phyloP scores from a whole-genome alignment of 2,113 vertebrate species.

The Brachypteracias leptosomus region DNA sequence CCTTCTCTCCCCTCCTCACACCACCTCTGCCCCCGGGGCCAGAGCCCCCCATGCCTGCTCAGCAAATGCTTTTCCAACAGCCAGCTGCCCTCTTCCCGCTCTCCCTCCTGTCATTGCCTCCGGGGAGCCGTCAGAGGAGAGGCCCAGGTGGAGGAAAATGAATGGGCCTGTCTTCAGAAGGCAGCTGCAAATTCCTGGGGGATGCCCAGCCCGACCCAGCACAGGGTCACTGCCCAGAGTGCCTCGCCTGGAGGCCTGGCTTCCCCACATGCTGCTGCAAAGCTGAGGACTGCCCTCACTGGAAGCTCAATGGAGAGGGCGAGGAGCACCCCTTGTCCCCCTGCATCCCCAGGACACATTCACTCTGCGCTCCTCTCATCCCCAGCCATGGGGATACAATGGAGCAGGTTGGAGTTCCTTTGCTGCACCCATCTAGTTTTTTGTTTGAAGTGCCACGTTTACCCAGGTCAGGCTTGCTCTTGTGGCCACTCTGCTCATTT shows the following conservation, averaged over 20 bases:
- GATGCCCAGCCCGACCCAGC: not conserved
- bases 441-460: not conserved
- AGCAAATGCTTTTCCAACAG: conserved; percentile 54
- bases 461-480: not conserved
- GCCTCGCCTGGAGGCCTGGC: not conserved
- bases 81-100: not conserved
- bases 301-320: fast-evolving
- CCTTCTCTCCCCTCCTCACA: not conserved
- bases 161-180: conserved; percentile 39
- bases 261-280: not conserved
- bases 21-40: not conserved
- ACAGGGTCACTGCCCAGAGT: conserved; percentile 36
- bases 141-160: not conserved
- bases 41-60: not conserved
- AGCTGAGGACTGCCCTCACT: not conserved
- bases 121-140: conserved; percentile 17
- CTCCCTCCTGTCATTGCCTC: not conserved
- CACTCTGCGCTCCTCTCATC: not conserved
- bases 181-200: conserved; percentile 62
- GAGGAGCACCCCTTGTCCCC: not conserved
- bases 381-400: not conserved
- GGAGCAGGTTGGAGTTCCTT: not conserved
- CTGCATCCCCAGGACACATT: fast-evolving
- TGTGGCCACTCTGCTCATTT: not conserved
- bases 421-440: not conserved